Conservation (phyloP, 2,888 invertebrate genomes). For the Dichetophora obliterata region DNA sequence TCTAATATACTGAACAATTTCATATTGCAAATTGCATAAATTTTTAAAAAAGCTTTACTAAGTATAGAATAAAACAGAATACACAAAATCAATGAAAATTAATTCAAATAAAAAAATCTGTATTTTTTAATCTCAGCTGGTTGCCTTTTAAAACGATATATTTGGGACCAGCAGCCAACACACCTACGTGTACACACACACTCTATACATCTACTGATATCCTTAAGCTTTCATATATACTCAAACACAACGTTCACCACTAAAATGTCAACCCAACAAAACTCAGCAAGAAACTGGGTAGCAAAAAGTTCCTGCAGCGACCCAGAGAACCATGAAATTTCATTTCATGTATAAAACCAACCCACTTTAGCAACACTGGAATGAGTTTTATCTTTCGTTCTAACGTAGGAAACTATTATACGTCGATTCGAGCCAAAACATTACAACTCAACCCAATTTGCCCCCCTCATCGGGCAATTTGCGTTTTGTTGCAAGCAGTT, state of each 20-base stretch:
- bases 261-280: neutral
- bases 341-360: neutral
- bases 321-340: constrained; percentile 36
- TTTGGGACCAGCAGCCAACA: neutral
- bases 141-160: too few species aligned
- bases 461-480: constrained; percentile 30
- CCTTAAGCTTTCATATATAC: neutral
- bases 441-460: neutral
- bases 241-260: neutral
- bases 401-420: constrained; percentile 9
- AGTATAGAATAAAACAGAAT: neutral
- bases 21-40: constrained; percentile 22
- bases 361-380: constrained; percentile 6
- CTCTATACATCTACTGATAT: neutral
- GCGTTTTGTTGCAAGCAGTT: constrained; percentile 47
- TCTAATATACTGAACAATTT: constrained; percentile 14
- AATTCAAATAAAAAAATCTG: too few species aligned
- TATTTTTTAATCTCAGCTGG: too few species aligned
- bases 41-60: constrained; percentile 7
- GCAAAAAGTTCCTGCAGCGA: neutral
- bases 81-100: neutral
- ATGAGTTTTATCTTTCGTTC: constrained; percentile 24
- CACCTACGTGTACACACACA: neutral
- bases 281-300: neutral
- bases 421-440: neutral